Base-by-base conservation (phyloP, 2,797 vertebrate genomes). In the Crenuchus spilurus region DNA sequence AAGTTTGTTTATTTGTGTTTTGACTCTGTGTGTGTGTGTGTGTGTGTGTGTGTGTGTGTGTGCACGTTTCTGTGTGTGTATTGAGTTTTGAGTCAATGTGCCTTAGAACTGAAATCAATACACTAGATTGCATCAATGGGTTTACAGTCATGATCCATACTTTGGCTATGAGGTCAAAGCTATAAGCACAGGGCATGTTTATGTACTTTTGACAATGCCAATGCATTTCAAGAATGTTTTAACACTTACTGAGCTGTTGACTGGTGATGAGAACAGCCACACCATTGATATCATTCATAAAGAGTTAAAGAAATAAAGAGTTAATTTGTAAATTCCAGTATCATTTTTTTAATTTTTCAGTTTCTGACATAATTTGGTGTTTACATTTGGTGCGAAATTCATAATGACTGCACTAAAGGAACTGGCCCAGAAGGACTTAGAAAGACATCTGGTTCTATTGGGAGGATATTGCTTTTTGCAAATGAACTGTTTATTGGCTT, bases 61-160 rank as follows among this genome's bases (percentile, higher is more conserved):
- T 2, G 30, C 49, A 22, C 71, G 63, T 61, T 62, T 30, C 11
- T 58, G 46, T 37, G 10, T 30, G 57, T 31, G 18, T 46, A 31
- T 22, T 72, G 46, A 26, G 37, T 68, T 63, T 42, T 68, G 62
- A 69, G 64, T 75, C 64, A 55, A 65, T 69, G 61, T 41, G 31
- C 37, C 70, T 64, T 44, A 67, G 51, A 77, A 49, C 67, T 79
- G 55, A 79, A 78, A 81, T 83, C 79, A 80, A 83, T 84, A 81
- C 49, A 54, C 54, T 62, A 83, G 61, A 72, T 73, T 77, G 70
- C 64, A 70, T 77, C 64, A 58, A 74, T 49, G 57, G 72, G 69
- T 75, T 79, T 77, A 75, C 44, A 49, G 60, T 55, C 63, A 68
- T 79, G 72, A 75, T 75, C 65, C 52, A 63, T 46, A 65, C 16